Percentiles rank a stretch among this genome's conserved stretches.
These are phyloP conservation scores for Heteromormyrus szaboi DNA, from an alignment of 2,797 vertebrate genomes.

Conservation along the genomic window DNA sequence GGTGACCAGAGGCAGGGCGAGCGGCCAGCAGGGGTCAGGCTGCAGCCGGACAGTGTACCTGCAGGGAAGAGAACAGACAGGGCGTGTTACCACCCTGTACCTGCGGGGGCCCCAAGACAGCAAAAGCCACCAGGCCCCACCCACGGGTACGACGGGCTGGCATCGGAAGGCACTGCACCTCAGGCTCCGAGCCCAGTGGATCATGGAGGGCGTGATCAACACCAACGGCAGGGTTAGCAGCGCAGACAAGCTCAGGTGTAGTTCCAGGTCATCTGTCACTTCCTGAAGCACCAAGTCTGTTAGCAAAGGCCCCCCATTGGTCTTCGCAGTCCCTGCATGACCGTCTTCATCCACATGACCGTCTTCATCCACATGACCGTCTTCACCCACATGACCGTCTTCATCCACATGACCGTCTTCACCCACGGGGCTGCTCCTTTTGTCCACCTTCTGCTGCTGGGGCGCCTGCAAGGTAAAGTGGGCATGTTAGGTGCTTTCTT, in stretches of 20 bases:
- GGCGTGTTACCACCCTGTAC: not conserved
- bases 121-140: not conserved
- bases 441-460: slow-evolving; percentile 35
- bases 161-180: slow-evolving; percentile 56
- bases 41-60: slow-evolving; percentile 77
- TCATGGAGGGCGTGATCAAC: slow-evolving; percentile 74
- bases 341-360: slow-evolving; percentile 25
- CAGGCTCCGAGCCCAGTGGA: slow-evolving; percentile 87
- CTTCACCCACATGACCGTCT: too few relatives aligned
- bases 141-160: not conserved
- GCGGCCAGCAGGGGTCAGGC: slow-evolving; percentile 81
- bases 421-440: slow-evolving; percentile 37
- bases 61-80: slow-evolving; percentile 17
- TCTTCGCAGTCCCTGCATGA: slow-evolving; percentile 34
- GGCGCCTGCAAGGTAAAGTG: slow-evolving; percentile 49
- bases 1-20: slow-evolving; percentile 66
- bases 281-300: slow-evolving; percentile 53
- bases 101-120: not conserved
- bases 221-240: slow-evolving; percentile 71
- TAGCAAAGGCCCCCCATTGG: slow-evolving; percentile 41
- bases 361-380: not conserved
- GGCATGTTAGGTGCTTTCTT: not conserved
- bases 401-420: not conserved
- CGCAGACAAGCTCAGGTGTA: slow-evolving; percentile 72
- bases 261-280: slow-evolving; percentile 69